Conservation (phyloP, 2,113 vertebrate genomes). For the Bungarus multicinctus region DNA sequence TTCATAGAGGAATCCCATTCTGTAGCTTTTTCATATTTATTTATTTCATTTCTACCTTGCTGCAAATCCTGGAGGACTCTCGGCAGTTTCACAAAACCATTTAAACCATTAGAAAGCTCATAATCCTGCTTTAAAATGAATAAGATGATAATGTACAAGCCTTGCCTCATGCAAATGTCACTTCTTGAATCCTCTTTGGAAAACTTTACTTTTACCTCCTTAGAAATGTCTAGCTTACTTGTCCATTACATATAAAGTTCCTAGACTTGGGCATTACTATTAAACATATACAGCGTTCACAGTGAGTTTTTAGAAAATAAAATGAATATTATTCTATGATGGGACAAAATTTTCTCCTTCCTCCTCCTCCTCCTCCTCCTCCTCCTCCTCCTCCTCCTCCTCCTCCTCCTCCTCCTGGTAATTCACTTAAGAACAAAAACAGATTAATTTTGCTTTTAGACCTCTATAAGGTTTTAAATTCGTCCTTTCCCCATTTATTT, state of each 20-base stretch:
- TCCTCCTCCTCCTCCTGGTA: too few species aligned
- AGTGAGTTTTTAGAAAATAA: not conserved
- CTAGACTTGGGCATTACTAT: not conserved
- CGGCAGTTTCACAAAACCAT: not conserved
- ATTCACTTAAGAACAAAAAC: not conserved
- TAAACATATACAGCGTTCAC: not conserved
- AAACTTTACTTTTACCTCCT: not conserved
- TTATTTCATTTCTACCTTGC: not conserved
- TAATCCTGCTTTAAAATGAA: not conserved
- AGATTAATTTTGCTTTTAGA: not conserved
- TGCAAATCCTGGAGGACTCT: not conserved
- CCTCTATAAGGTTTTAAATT: too few species aligned
- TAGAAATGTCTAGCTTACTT: not conserved
- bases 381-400: not conserved
- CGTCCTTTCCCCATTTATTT: too few species aligned
- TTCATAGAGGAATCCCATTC: not conserved
- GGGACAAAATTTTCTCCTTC: not conserved
- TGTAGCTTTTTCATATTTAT: not conserved
- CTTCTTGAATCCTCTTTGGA: not conserved
- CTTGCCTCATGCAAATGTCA: not conserved
- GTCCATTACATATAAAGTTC: constrained; percentile 7
- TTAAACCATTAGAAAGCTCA: not conserved
- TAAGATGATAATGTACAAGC: not conserved
- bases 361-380: not conserved
- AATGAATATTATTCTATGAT: not conserved